phyloP scores from a whole-genome alignment of 2,113 vertebrate genomes.

The Ceratotherium simum region DNA sequence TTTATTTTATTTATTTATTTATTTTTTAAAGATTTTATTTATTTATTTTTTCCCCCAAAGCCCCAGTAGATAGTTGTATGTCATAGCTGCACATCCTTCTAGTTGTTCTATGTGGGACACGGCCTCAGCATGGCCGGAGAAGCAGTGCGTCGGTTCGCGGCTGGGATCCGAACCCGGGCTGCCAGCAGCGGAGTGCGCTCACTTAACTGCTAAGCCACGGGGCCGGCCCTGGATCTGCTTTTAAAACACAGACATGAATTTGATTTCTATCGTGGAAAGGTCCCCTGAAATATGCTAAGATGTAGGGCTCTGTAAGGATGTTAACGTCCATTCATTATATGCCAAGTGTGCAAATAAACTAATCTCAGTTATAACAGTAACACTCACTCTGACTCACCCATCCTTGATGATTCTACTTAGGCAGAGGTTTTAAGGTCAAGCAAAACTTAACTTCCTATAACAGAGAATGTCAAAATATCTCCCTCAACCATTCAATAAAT shows the following conservation, averaged over 20 bases:
- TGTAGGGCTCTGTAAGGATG: not conserved
- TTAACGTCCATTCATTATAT: not conserved
- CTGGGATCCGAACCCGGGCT: no score
- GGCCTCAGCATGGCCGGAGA: no score
- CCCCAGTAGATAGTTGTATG: no score
- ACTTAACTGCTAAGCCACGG: no score
- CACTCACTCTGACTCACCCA: not conserved
- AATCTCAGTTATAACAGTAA: not conserved
- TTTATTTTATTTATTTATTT: not conserved
- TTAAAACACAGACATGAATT: not conserved
- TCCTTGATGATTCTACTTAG: not conserved
- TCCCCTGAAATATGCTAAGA: not conserved
- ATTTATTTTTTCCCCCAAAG: no score
- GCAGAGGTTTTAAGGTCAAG: not conserved
- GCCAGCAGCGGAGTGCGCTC: no score
- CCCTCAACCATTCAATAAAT: not conserved
- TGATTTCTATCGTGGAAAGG: not conserved
- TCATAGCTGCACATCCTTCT: no score
- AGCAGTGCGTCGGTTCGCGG: no score
- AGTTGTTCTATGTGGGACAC: no score
- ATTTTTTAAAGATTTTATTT: not conserved
- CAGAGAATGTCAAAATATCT: not conserved
- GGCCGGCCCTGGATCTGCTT: not conserved
- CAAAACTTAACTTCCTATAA: not conserved
- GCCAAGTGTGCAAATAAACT: not conserved